These are phyloP conservation scores for Microtus oregoni DNA, from an alignment of 2,113 vertebrate species.

Conservation along the genomic window DNA sequence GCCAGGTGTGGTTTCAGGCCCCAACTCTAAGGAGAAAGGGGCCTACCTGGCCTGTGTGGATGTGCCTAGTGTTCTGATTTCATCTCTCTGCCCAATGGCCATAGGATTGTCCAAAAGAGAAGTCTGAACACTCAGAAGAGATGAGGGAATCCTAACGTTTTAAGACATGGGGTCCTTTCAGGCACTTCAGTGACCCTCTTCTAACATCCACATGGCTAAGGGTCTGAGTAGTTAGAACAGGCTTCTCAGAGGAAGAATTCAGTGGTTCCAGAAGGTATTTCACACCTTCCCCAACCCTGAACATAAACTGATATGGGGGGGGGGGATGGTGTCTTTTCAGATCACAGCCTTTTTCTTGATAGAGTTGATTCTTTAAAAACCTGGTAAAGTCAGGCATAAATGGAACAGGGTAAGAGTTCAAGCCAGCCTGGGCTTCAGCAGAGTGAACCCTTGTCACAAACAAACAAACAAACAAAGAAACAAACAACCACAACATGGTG, in stretches of 20 bases:
- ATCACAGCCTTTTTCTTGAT: conserved; percentile 35
- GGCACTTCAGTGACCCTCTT: not conserved
- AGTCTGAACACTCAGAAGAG: not conserved
- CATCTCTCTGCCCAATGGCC: not conserved
- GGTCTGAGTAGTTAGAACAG: not conserved
- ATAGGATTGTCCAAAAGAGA: not conserved
- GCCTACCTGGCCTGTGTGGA: not conserved
- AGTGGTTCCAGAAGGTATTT: not conserved
- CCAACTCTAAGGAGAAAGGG: not conserved
- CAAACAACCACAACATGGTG: not conserved
- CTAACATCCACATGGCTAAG: not conserved
- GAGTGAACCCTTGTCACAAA: not conserved
- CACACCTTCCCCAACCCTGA: not conserved
- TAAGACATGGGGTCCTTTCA: not conserved
- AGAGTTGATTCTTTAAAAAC: not conserved
- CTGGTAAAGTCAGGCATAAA: not conserved
- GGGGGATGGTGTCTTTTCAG: not conserved
- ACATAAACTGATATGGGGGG: not conserved
- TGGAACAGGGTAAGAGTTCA: not conserved
- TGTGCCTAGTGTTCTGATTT: not conserved
- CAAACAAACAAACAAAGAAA: not conserved
- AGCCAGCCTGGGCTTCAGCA: not conserved
- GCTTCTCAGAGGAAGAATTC: conserved; percentile 34
- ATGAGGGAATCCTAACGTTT: not conserved
- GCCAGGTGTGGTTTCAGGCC: not conserved